These are phyloP conservation scores for Pammene aurita DNA, from an alignment of 2,888 invertebrate species.

Conservation along the genomic window DNA sequence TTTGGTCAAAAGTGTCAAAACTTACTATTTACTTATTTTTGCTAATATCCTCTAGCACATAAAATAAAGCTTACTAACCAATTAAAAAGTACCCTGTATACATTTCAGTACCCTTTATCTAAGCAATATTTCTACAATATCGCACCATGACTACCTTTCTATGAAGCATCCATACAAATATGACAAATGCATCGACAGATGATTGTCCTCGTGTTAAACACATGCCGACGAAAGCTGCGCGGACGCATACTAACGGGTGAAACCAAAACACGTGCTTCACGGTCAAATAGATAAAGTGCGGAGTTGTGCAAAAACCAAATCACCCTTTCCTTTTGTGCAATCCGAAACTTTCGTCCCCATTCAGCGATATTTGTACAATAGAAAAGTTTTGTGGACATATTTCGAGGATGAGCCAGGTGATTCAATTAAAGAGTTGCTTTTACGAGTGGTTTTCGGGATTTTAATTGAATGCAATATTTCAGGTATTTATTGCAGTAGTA, in stretches of 20 bases:
- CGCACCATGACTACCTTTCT: constrained; percentile 34
- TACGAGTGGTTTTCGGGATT: constrained; percentile 8
- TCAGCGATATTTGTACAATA: constrained; percentile 52
- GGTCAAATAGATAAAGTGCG: constrained; percentile 55
- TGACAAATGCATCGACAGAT: constrained; percentile 37
- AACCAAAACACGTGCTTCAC: constrained; percentile 48
- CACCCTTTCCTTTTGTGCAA: constrained; percentile 68
- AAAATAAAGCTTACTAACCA: too few species aligned
- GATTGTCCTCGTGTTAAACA: constrained; percentile 46
- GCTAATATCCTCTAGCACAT: not conserved
- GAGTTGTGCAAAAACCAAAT: constrained; percentile 54
- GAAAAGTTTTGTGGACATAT: constrained; percentile 53
- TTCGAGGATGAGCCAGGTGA: constrained; percentile 55
- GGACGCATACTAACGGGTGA: constrained; percentile 46
- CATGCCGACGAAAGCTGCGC: constrained; percentile 56
- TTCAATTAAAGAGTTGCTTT: constrained; percentile 15
- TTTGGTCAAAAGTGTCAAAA: too few species aligned
- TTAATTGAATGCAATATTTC: too few species aligned
- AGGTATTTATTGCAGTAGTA: not conserved
- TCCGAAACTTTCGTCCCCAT: constrained; percentile 51
- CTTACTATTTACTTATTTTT: constrained; percentile 28
- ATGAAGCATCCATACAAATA: constrained; percentile 26
- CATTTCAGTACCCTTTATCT: not conserved
- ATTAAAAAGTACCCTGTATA: not conserved
- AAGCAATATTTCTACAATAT: not conserved